phyloP scores from a whole-genome alignment of 2,113 vertebrate species.

The Clarias magur region DNA sequence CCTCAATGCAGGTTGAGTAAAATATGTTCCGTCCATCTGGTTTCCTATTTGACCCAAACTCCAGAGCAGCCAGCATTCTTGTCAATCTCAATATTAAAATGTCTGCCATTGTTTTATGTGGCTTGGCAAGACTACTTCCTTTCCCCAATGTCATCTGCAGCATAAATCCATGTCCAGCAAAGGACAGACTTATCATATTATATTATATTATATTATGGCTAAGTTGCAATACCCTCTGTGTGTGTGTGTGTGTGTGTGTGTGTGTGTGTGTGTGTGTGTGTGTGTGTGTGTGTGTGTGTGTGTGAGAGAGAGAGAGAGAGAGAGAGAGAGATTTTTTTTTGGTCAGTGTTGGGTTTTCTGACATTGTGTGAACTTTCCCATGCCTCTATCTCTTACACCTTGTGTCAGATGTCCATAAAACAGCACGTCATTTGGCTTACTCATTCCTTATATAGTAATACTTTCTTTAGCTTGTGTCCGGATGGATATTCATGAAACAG shows the following conservation, averaged over 20 bases:
- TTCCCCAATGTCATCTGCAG: constrained; percentile 61
- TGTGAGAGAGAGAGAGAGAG: constrained; percentile 16
- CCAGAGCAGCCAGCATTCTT: constrained; percentile 43
- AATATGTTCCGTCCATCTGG: constrained; percentile 15
- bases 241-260: constrained; percentile 36
- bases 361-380: too few relatives aligned
- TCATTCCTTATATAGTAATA: too few relatives aligned
- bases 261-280: constrained; percentile 52
- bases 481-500: too few relatives aligned
- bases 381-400: too few relatives aligned
- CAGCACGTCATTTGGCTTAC: too few relatives aligned
- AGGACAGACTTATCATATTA: constrained; percentile 61
- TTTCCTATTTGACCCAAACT: constrained; percentile 23
- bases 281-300: constrained; percentile 33
- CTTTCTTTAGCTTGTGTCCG: too few relatives aligned
- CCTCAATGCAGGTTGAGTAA: constrained; percentile 58
- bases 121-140: constrained; percentile 60
- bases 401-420: too few relatives aligned
- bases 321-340: too few relatives aligned
- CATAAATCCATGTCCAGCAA: constrained; percentile 67
- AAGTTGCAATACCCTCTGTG: constrained; percentile 26
- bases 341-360: too few relatives aligned
- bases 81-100: constrained; percentile 74
- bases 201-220: constrained; percentile 60
- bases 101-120: constrained; percentile 69